Percentiles rank a stretch among this genome's conserved stretches.
Conservation (phyloP, 2,113 vertebrate genomes). For the Anguilla rostrata region DNA sequence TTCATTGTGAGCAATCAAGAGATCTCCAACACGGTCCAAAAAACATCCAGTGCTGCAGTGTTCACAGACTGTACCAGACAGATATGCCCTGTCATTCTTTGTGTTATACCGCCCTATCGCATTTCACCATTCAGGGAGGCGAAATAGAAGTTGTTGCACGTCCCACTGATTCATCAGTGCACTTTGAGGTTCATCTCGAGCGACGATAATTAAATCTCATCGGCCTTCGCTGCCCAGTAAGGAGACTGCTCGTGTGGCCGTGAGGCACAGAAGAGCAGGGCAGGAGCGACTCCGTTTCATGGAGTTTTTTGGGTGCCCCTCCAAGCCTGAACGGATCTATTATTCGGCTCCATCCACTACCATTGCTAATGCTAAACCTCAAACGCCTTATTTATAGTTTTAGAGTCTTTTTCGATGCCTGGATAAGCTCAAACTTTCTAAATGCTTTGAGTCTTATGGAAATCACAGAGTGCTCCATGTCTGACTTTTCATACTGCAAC, state of each 20-base stretch:
- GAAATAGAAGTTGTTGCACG: too few relatives aligned
- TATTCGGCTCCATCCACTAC: not conserved
- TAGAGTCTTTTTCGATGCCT: not conserved
- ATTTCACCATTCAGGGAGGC: too few relatives aligned
- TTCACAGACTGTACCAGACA: not conserved
- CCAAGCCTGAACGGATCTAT: too few relatives aligned
- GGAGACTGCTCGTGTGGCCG: too few relatives aligned
- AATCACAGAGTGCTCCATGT: not conserved
- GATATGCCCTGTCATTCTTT: not conserved
- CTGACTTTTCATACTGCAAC: not conserved
- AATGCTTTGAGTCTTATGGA: not conserved
- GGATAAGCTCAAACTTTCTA: not conserved
- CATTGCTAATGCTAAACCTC: too few relatives aligned
- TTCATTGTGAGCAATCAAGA: not conserved
- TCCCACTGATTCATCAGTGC: too few relatives aligned
- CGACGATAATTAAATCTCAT: too few relatives aligned
- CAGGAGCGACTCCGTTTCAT: too few relatives aligned
- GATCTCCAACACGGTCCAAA: not conserved
- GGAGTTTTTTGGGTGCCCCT: too few relatives aligned
- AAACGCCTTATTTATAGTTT: not conserved
- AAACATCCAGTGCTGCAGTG: not conserved
- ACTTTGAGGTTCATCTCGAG: too few relatives aligned
- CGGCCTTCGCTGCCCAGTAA: too few relatives aligned
- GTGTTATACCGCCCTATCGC: not conserved
- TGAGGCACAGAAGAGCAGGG: too few relatives aligned